phyloP scores from a whole-genome alignment of 1,140 invertebrate species.

The Magallana angulata region DNA sequence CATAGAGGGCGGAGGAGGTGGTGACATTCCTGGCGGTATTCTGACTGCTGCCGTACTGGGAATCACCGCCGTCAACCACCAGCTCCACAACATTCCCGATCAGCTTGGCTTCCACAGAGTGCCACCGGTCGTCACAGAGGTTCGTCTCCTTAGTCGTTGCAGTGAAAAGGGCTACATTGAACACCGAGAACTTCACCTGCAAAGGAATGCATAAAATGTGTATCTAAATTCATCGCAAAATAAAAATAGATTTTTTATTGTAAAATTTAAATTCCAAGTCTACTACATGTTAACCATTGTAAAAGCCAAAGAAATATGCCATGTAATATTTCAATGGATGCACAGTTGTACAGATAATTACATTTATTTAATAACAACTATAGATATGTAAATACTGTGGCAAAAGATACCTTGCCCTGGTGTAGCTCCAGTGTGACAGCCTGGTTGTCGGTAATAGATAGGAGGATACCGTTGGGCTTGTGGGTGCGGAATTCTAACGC shows the following conservation, averaged over 20 bases:
- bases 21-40: slow-evolving; percentile 79
- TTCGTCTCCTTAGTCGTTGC: slow-evolving; percentile 85
- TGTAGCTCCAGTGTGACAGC: slow-evolving; percentile 88
- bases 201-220: slow-evolving; percentile 44
- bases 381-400: no score
- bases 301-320: no score
- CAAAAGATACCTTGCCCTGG: slow-evolving; percentile 85
- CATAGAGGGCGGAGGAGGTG: slow-evolving; percentile 86
- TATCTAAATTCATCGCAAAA: not conserved
- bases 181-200: slow-evolving; percentile 80
- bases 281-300: no score
- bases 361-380: no score
- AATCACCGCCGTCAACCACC: slow-evolving; percentile 85
- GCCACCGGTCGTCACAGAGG: slow-evolving; percentile 93
- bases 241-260: not conserved
- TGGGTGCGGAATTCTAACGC: slow-evolving; percentile 91
- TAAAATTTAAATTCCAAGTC: not conserved
- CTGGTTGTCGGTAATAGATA: slow-evolving; percentile 87
- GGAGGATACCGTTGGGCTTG: slow-evolving; percentile 88
- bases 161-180: slow-evolving; percentile 82
- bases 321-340: no score
- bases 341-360: no score
- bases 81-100: slow-evolving; percentile 83
- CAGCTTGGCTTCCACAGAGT: slow-evolving; percentile 88
- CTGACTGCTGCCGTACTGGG: slow-evolving; percentile 75